Conservation (phyloP, 2,113 vertebrate species). For the Festucalex cinctus region DNA sequence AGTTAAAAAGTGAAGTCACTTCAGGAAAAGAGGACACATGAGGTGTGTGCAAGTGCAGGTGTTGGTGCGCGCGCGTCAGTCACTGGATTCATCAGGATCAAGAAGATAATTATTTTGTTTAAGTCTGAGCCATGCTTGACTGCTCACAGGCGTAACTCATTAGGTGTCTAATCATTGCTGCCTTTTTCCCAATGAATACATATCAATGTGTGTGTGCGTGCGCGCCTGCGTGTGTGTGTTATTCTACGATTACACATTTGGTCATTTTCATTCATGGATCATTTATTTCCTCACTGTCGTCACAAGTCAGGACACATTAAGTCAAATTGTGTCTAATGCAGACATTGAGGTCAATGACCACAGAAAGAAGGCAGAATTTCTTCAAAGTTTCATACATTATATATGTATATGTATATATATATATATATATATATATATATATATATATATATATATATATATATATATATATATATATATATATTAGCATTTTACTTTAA, state of each 20-base stretch:
- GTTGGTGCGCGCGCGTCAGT: conserved; percentile 14
- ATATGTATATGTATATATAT: background rate
- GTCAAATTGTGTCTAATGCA: conserved; percentile 37
- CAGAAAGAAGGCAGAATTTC: conserved; percentile 1
- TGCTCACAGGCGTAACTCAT: conserved; percentile 51
- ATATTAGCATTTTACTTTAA: no score
- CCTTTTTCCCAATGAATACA: conserved; percentile 56
- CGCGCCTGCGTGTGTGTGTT: conserved; percentile 10
- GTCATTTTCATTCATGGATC: conserved; percentile 42
- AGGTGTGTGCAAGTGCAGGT: conserved; percentile 16
- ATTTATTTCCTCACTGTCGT: conserved; percentile 31
- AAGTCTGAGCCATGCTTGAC: conserved; percentile 48
- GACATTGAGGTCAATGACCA: conserved; percentile 30
- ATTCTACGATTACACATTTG: conserved; percentile 18
- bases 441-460: no score
- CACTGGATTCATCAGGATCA: conserved; percentile 46
- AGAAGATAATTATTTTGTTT: conserved; percentile 60
- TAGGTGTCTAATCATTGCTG: conserved; percentile 57
- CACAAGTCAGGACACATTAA: conserved; percentile 31
- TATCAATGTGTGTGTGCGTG: conserved; percentile 27
- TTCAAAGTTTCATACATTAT: conserved; percentile 7
- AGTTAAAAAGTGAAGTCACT: conserved; percentile 22
- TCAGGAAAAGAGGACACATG: conserved; percentile 4
- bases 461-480: no score
- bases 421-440: no score